Evolutionary conservation across 2,797 vertebrate species (phyloP).

Genomic region (Loris lydekkerianus): DNA sequence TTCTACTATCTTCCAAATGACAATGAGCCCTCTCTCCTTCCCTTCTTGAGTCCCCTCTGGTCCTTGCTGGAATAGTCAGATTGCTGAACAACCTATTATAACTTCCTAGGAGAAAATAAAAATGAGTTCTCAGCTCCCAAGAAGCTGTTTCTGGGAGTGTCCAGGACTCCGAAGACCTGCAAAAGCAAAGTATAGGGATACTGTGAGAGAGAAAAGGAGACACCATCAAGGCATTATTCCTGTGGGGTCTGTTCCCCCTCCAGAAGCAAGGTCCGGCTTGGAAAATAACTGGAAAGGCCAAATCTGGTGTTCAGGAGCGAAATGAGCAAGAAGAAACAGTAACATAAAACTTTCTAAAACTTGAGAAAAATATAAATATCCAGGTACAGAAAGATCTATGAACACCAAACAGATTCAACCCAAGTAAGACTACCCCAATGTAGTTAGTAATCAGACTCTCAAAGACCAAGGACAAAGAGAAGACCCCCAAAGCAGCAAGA

Average conservation of each 20-base stretch:
- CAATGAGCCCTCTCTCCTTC: not conserved
- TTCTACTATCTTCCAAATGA: not conserved
- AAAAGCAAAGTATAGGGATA: too few species aligned
- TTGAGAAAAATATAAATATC: not conserved
- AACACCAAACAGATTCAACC: not conserved
- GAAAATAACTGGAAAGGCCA: not conserved
- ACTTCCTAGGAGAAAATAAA: constrained; percentile 39
- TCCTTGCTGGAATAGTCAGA: not conserved
- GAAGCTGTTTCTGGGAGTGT: constrained; percentile 56
- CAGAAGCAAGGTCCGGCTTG: constrained; percentile 11
- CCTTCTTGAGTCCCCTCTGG: not conserved
- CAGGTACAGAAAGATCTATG: not conserved
- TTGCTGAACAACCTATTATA: not conserved
- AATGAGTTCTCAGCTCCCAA: not conserved
- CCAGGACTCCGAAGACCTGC: not conserved
- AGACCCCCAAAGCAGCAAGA: not conserved
- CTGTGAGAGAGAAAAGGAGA: not conserved
- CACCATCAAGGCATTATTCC: not conserved
- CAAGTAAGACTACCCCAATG: not conserved
- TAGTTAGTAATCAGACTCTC: not conserved
- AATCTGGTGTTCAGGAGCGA: not conserved
- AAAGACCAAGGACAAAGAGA: not conserved
- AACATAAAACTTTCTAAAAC: not conserved
- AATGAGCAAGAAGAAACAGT: not conserved
- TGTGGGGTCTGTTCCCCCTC: not conserved